Evolutionary conservation across 2,888 invertebrate genomes (phyloP).

Genomic region (Dryobotodes eremita): DNA sequence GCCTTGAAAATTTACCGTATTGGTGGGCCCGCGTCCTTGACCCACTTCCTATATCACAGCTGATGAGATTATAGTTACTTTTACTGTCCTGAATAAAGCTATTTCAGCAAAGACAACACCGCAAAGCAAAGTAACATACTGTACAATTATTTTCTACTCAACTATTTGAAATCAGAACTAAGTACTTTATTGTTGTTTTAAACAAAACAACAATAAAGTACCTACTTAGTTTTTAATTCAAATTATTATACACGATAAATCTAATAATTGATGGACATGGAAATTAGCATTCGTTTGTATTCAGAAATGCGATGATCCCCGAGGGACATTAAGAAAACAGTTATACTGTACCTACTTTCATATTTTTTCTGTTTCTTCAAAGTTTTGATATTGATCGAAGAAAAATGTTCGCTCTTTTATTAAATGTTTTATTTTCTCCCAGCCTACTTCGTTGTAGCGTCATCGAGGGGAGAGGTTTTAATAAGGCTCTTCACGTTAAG

Average conservation of each 20-base stretch:
- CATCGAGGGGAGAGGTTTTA: slow-evolving; percentile 67
- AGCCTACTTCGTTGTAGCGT: slow-evolving; percentile 53
- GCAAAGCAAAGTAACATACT: background rate
- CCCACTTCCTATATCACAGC: slow-evolving; percentile 63
- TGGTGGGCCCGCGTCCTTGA: slow-evolving; percentile 71
- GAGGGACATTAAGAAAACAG: no score
- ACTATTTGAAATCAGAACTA: no score
- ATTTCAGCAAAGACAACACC: background rate
- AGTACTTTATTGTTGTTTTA: no score
- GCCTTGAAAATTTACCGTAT: slow-evolving; percentile 64
- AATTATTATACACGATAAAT: no score
- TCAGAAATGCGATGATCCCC: no score
- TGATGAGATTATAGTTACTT: slow-evolving; percentile 52
- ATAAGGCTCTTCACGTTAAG: slow-evolving; percentile 69
- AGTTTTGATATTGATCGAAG: slow-evolving; percentile 19
- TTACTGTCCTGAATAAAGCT: slow-evolving; percentile 24
- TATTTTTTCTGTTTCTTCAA: background rate
- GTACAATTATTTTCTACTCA: no score
- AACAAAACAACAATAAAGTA: no score
- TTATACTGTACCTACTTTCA: background rate
- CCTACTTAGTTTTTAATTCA: no score
- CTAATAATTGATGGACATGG: no score
- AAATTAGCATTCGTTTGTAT: no score
- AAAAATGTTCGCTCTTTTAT: slow-evolving; percentile 21
- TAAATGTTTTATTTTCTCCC: slow-evolving; percentile 49